Evolutionary conservation across 2,888 invertebrate species (phyloP), one percentile per base, ranked within the genome.

Genomic region (Sinodicranocentrus sp.): DNA sequence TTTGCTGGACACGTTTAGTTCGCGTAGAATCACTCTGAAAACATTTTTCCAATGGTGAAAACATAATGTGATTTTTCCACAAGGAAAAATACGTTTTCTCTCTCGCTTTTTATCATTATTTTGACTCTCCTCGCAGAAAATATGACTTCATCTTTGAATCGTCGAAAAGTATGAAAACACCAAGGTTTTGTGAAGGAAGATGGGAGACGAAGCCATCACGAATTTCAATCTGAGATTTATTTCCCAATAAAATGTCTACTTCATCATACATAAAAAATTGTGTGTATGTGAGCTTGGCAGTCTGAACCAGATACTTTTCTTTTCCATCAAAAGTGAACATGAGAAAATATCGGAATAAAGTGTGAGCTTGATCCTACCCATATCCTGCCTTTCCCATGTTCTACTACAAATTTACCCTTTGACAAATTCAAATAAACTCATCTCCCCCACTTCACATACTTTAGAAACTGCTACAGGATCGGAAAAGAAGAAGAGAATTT

Each of bases 161-260:
- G 48, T 52, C 63, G 6, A 48, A 63, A 25, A 19, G 21, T 19
- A 61, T 48, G 77, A 77, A 67, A 77, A 77, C 43, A 3, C 48
- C 17, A 48, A 48, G 48, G 2, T 48, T 48, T 48, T 48, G 5
- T 13, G 2, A 39, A 6, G 33, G 33, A 59, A 43, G 63, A 63
- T 28, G 44, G 5, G 63, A 72, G 65, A 17, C 13, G 73, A 73
- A 76, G 65, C 52, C 80, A 79, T 85, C 72, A 77, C 73, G 82
- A 79, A 59, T 65, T 79, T 76, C 77, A 80, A 84, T 80, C 72
- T 83, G 67, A 79, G 84, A 87, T 87, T 87, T 87, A 85, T 87
- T 87, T 77, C 82, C 83, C 84, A 87, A 87, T 87, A 87, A 87
- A 87, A 87, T 84, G 84, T 80, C 75, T 82, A 85, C 85, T 87